Percentiles rank a stretch among this genome's conserved stretches.
phyloP scores from a whole-genome alignment of 92 coral and sea anemone species.

The Montipora capitata region DNA sequence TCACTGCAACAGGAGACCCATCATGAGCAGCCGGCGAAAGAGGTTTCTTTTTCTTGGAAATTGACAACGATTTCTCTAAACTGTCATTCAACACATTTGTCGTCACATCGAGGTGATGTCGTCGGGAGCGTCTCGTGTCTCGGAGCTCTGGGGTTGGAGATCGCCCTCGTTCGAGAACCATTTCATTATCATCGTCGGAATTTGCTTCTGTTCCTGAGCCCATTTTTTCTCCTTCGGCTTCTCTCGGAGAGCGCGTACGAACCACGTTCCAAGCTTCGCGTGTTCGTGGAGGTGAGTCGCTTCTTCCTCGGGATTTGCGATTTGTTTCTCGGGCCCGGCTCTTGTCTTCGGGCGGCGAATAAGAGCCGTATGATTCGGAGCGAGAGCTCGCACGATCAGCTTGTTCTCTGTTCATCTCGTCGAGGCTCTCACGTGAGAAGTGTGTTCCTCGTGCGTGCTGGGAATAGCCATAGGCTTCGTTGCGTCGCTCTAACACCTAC shows the following conservation, averaged over 20 bases:
- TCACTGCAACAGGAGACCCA: constrained; percentile 9
- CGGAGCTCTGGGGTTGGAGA: constrained; percentile 98
- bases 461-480: constrained; percentile 92
- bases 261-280: constrained; percentile 86
- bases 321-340: constrained; percentile 27
- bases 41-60: constrained; percentile 63
- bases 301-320: constrained; percentile 5
- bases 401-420: constrained; percentile 71
- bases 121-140: constrained; percentile 82
- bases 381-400: constrained; percentile 31
- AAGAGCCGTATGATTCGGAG: constrained; percentile 29
- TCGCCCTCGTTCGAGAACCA: constrained; percentile 94
- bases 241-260: constrained; percentile 68
- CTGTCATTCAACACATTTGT: constrained; percentile 86
- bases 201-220: constrained; percentile 61
- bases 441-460: constrained; percentile 90
- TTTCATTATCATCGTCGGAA: constrained; percentile 64
- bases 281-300: constrained; percentile 63
- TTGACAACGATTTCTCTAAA: constrained; percentile 70
- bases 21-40: constrained; percentile 13
- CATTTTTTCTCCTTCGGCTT: constrained; percentile 40
- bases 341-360: constrained; percentile 49
- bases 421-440: constrained; percentile 88
- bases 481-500: constrained; percentile 89
- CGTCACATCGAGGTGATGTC: constrained; percentile 97